A percentile compares a stretch with the other conserved stretches of the same genome.
These are phyloP conservation scores for Melanotaenia boesemani DNA, from an alignment of 2,797 vertebrate genomes.

Conservation along the genomic window DNA sequence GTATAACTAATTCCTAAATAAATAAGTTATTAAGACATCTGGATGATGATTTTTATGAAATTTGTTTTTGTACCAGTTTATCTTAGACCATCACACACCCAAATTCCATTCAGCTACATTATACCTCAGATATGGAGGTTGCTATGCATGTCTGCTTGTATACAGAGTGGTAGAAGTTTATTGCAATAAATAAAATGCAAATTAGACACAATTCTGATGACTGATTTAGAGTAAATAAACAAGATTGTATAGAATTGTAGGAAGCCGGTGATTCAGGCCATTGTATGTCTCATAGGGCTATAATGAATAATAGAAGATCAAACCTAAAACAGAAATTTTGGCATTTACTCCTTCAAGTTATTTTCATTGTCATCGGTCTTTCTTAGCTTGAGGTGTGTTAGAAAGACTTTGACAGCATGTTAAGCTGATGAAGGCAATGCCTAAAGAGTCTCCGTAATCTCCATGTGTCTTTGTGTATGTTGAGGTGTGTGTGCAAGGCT, in stretches of 20 bases:
- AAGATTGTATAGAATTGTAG: background rate
- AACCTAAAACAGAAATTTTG: too few relatives aligned
- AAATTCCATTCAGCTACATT: background rate
- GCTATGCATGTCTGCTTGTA: background rate
- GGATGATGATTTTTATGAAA: background rate
- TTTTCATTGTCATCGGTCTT: background rate
- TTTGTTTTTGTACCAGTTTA: background rate
- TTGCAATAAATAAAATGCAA: background rate
- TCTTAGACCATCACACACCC: too few relatives aligned
- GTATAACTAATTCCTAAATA: too few relatives aligned
- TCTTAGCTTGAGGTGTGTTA: conserved; percentile 1
- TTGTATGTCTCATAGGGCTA: too few relatives aligned
- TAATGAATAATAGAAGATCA: too few relatives aligned
- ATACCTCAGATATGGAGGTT: background rate
- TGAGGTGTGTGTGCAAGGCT: conserved; percentile 23
- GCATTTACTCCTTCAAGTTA: too few relatives aligned
- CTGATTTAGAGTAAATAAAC: background rate
- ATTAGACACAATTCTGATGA: background rate
- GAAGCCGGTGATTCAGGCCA: background rate
- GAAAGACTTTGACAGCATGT: background rate
- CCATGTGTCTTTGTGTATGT: conserved; percentile 1
- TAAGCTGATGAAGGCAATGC: conserved; percentile 21
- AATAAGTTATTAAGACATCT: background rate
- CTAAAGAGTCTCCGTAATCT: background rate
- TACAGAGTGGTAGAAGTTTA: background rate